Evolutionary conservation across 1,140 invertebrate genomes (phyloP).

Genomic region (Megalonaias nervosa): DNA sequence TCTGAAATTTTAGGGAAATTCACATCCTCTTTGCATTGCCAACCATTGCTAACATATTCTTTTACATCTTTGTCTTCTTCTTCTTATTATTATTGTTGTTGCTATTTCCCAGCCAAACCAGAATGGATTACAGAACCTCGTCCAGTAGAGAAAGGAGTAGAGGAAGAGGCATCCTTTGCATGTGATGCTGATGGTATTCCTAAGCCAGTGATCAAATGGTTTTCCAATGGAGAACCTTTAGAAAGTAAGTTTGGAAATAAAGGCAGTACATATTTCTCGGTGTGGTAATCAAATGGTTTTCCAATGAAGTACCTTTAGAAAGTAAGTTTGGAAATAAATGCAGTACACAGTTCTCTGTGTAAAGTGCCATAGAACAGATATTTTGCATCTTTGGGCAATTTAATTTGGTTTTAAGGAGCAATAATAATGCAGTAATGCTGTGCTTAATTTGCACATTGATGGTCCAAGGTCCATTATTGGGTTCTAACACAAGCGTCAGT

Average conservation of each 20-base stretch:
- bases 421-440: neutral
- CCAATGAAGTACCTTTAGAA: conserved; percentile 92
- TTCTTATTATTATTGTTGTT: neutral
- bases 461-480: too few species aligned
- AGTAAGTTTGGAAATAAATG: conserved; percentile 52
- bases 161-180: conserved; percentile 87
- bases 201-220: conserved; percentile 93
- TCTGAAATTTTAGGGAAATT: too few species aligned
- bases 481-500: too few species aligned
- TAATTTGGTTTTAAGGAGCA: neutral
- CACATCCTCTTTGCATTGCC: neutral
- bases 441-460: too few species aligned
- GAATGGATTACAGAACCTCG: conserved; percentile 93
- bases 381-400: neutral
- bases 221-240: conserved; percentile 94
- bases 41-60: neutral
- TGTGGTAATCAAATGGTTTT: conserved; percentile 87
- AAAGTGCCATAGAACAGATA: neutral
- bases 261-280: conserved; percentile 1
- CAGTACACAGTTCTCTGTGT: neutral
- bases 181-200: conserved; percentile 92
- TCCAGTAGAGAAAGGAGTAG: conserved; percentile 90
- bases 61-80: neutral
- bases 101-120: conserved; percentile 35
- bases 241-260: conserved; percentile 66